Evolutionary conservation across 2,888 invertebrate species (phyloP).

Genomic region (Clitarchus hookeri): DNA sequence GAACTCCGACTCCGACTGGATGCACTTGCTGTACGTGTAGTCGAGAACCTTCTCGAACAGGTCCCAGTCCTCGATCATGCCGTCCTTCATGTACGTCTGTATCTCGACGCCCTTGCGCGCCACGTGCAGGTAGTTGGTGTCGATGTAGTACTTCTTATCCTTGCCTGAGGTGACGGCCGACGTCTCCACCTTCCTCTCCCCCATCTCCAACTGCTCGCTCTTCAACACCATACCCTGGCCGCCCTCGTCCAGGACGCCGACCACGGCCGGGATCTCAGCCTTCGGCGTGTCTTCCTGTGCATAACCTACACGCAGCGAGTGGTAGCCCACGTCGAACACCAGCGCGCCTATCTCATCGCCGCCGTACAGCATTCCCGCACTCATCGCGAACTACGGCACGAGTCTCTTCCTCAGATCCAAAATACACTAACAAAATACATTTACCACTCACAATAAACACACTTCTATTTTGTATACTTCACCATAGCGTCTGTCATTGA

Average conservation of each 20-base stretch:
- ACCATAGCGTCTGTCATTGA: too few relatives aligned
- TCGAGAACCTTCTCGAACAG: conserved; percentile 95
- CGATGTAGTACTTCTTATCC: conserved; percentile 80
- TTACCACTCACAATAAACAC: too few relatives aligned
- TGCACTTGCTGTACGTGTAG: conserved; percentile 91
- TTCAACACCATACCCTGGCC: conserved; percentile 63
- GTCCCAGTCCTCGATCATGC: conserved; percentile 99
- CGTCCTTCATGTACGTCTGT: conserved; percentile 93
- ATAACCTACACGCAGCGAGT: conserved; percentile 88
- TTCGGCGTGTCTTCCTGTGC: conserved; percentile 99
- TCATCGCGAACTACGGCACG: conserved; percentile 46
- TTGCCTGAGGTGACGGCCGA: conserved; percentile 65
- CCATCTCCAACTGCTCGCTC: conserved; percentile 65
- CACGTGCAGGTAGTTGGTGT: conserved; percentile 90
- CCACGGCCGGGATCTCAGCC: conserved; percentile 93
- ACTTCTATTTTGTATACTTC: too few relatives aligned
- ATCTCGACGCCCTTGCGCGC: conserved; percentile 90
- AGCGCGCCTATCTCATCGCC: conserved; percentile 98
- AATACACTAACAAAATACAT: too few relatives aligned
- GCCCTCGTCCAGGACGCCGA: conserved; percentile 78
- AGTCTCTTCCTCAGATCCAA: too few relatives aligned
- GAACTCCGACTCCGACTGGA: conserved; percentile 91
- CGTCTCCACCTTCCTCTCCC: conserved; percentile 69
- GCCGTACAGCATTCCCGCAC: conserved; percentile 78
- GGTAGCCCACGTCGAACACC: conserved; percentile 95